Percentiles rank a stretch among this genome's conserved stretches.
Evolutionary conservation across 2,888 invertebrate genomes (phyloP).

Genomic region (Anaspis maculata): DNA sequence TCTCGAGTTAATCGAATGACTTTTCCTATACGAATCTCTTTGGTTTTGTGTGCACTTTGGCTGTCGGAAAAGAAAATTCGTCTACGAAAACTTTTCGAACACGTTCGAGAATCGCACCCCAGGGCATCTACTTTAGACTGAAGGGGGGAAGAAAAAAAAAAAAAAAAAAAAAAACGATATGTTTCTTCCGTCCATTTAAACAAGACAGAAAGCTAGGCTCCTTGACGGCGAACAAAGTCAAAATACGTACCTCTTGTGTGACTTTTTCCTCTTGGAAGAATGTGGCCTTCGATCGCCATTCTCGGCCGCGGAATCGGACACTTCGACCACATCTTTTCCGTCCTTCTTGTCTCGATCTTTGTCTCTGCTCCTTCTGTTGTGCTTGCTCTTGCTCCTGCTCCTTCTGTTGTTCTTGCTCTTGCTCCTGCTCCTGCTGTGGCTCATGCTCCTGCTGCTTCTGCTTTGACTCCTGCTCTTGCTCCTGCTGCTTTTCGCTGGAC

Average conservation of each 20-base stretch:
- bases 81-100: too few relatives aligned
- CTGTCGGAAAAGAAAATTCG: too few relatives aligned
- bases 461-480: not conserved
- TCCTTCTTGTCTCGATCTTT: constrained; percentile 9
- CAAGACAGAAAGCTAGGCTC: too few relatives aligned
- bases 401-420: constrained; percentile 8
- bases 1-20: too few relatives aligned
- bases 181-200: too few relatives aligned
- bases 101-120: too few relatives aligned
- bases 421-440: constrained; percentile 17
- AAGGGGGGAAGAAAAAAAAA: too few relatives aligned
- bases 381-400: not conserved
- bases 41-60: too few relatives aligned
- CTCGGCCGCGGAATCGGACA: constrained; percentile 24
- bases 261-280: constrained; percentile 43
- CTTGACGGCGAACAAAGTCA: too few relatives aligned
- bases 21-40: too few relatives aligned
- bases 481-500: not conserved
- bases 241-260: constrained; percentile 42
- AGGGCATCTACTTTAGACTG: too few relatives aligned
- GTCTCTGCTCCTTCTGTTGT: constrained; percentile 16
- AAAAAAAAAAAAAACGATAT: too few relatives aligned
- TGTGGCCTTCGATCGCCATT: constrained; percentile 35
- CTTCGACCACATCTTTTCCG: constrained; percentile 7
- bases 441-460: not conserved